Conservation (phyloP, 2,888 invertebrate genomes). For the Cephonodes hylas region DNA sequence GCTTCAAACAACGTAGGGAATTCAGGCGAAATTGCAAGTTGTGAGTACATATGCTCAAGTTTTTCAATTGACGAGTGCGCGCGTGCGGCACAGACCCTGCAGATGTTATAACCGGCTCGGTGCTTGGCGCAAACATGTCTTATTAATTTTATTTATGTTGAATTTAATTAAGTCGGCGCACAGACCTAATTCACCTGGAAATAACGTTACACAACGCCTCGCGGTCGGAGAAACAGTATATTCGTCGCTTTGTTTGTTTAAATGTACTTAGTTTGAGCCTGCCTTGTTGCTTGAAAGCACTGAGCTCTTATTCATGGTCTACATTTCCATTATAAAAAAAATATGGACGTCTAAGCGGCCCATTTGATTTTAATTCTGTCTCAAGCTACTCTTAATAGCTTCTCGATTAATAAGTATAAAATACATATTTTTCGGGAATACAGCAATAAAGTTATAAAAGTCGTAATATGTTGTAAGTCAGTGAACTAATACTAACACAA, state of each 20-base stretch:
- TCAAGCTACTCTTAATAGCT: no score
- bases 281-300: neutral
- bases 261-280: neutral
- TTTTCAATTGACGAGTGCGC: neutral
- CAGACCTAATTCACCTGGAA: neutral
- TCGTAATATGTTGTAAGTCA: no score
- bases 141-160: slow-evolving; percentile 2
- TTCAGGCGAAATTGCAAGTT: neutral
- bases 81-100: neutral
- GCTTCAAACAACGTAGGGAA: neutral
- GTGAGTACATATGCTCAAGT: neutral
- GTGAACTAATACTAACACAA: no score
- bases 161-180: neutral
- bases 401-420: no score
- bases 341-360: no score
- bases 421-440: no score
- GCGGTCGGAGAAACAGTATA: neutral
- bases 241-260: neutral
- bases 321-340: neutral
- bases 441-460: no score
- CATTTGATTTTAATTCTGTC: no score
- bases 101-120: neutral
- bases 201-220: neutral
- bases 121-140: neutral
- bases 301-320: neutral